Evolutionary conservation across 2,797 vertebrate species (phyloP), one percentile per base, ranked within the genome.

Genomic region (Macrochelys suwanniensis): DNA sequence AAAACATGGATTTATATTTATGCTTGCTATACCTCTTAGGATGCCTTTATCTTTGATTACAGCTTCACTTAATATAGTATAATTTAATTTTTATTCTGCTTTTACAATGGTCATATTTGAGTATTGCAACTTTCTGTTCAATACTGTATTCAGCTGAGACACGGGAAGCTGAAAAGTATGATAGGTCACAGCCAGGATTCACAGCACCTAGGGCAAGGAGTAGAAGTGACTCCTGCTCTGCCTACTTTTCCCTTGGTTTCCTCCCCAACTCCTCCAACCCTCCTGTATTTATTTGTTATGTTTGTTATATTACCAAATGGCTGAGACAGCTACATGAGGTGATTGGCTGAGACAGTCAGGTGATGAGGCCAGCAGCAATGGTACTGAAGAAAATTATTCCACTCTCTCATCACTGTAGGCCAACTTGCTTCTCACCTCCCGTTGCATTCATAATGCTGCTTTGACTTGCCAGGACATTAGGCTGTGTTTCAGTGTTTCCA

Each of bases 221-320:
- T 23, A 26, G 21, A 42, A 80, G 78, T 7, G 51, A 54, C 33
- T 53, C 50, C 21, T 37, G 33, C 7, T 54, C n/a, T 33, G 10
- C 23, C 19, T 23, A 25, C 79, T 80, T 33, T 65, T 33, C 17
- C 59, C 59, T 61, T 68, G 77, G 6, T 51, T 54, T n/a, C n/a
- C 28, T 23, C 7, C 74, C 56, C 1, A 42, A 5, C 84, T 76
- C 90, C 91, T 79, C 85, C 80, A 78, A 25, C 13, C 11, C 4
- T 49, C 92, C 94, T 77, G 79, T 81, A n/a, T 68, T 12, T 21
- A 68, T n/a, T 68, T n/a, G 45, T 26, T 56, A 94, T 61, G 31
- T 95, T 93, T 81, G 91, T 95, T 94, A 83, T 90, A 53, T 95
- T 74, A 21, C 89, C 81, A 90, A 93, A 94, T 65, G 95, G 71